These are phyloP conservation scores for Dreissena polymorpha DNA, from an alignment of 1,140 invertebrate species.

Conservation along the genomic window DNA sequence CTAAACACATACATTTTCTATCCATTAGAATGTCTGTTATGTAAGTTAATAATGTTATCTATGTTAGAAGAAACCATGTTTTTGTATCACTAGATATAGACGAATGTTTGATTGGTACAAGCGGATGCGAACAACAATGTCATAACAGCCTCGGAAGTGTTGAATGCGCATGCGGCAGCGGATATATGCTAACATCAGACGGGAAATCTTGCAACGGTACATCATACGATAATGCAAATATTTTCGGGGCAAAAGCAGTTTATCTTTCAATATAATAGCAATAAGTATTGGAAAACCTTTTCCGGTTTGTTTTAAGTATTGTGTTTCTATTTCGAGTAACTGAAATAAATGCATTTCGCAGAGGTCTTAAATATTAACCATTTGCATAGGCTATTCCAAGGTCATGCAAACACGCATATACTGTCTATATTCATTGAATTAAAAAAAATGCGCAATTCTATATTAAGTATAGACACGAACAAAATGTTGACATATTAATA, in stretches of 20 bases:
- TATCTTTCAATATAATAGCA: neutral
- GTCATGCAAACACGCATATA: too few relatives aligned
- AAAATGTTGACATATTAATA: too few relatives aligned
- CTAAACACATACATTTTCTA: neutral
- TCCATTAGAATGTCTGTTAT: neutral
- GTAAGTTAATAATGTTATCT: neutral
- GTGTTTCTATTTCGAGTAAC: neutral
- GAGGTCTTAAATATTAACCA: neutral
- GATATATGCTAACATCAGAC: constrained; percentile 52
- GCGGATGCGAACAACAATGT: constrained; percentile 56
- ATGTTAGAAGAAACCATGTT: neutral
- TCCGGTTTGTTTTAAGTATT: neutral
- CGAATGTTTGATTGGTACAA: constrained; percentile 39
- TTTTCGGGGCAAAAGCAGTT: neutral
- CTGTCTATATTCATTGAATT: too few relatives aligned
- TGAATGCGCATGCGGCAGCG: constrained; percentile 54
- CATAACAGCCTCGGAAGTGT: constrained; percentile 59
- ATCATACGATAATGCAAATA: neutral
- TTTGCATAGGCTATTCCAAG: too few relatives aligned
- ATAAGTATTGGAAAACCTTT: neutral
- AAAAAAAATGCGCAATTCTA: too few relatives aligned
- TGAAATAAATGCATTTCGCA: neutral
- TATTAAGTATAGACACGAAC: too few relatives aligned
- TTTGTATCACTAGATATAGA: neutral
- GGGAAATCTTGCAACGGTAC: constrained; percentile 47